Evolutionary conservation across 2,797 vertebrate species (phyloP), one percentile per base, ranked within the genome.

Genomic region (Periparus ater): DNA sequence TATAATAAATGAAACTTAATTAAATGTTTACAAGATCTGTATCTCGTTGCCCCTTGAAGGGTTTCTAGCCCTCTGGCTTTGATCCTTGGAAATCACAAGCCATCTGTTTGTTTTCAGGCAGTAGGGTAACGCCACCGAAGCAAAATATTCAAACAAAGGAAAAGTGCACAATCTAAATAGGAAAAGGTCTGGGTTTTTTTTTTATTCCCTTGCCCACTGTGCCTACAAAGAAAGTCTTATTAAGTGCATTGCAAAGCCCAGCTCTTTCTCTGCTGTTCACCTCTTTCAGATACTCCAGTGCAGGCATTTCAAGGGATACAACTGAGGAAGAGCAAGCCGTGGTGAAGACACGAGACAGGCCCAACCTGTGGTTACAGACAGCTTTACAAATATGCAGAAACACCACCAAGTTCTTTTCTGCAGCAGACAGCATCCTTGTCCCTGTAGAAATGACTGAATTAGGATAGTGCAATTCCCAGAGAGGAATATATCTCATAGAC

Each of bases 251-350:
- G 30, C 11, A 78, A 94, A 58, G 26, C 2, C 14, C 60, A 45
- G 4, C 23, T 83, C 7, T 29, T 66, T n/a, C 23, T 58, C 48
- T 23, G 44, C 14, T 36, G 17, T 25, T 61, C 27, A 29, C 6
- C 22, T 26, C 23, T 85, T 80, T 62, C 50, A 62, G 40, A 20
- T 25, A 32, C 5, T 17, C 2, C 51, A 62, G 16, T 10, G 23
- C 19, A 73, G 73, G 42, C 0, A 6, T 48, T 67, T 45, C 45
- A 67, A 76, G 68, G 72, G 44, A 70, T 25, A 34, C 13, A 72
- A 32, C 13, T 6, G 13, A 40, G 50, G 12, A 40, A 7, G 58
- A 23, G 4, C 18, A n/a, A 62, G 4, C 29, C 5, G 0, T 11
- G 29, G 29, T 40, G 23, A 23, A 15, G 42, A 36, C 19, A 10